Evolutionary conservation across 2,797 vertebrate species (phyloP).

Genomic region (Hemitrygon akajei): DNA sequence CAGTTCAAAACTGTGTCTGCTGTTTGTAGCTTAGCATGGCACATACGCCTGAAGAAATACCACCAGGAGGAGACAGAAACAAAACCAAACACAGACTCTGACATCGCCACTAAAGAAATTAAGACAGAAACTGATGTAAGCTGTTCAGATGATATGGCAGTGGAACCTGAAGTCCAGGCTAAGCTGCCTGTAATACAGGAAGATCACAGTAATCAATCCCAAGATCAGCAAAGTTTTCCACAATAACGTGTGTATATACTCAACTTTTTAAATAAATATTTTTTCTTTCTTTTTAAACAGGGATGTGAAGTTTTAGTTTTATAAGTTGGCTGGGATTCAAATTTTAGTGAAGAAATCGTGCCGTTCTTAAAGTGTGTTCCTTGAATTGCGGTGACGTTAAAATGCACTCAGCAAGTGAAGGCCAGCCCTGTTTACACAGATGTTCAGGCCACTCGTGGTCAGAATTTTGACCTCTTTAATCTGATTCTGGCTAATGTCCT

Average conservation of each 20-base stretch:
- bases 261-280: constrained; percentile 49
- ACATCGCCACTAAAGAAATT: constrained; percentile 53
- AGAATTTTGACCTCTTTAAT: background rate
- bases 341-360: constrained; percentile 31
- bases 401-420: background rate
- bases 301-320: constrained; percentile 82
- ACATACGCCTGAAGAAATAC: constrained; percentile 90
- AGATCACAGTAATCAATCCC: constrained; percentile 57
- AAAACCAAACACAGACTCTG: constrained; percentile 53
- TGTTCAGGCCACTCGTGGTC: background rate
- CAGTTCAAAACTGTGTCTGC: constrained; percentile 98
- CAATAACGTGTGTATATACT: constrained; percentile 65
- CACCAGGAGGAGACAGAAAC: constrained; percentile 57
- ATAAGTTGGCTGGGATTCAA: constrained; percentile 55
- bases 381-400: background rate
- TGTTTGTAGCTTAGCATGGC: constrained; percentile 97
- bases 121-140: constrained; percentile 58
- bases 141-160: constrained; percentile 55
- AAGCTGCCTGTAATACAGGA: constrained; percentile 58
- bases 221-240: constrained; percentile 57
- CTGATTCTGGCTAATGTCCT: background rate
- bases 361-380: constrained; percentile 18
- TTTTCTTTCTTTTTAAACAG: constrained; percentile 58
- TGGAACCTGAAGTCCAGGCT: constrained; percentile 56
- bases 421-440: constrained; percentile 12